Base-by-base conservation (phyloP, 2,113 vertebrate species). In the Melanerpes aurifrons region DNA sequence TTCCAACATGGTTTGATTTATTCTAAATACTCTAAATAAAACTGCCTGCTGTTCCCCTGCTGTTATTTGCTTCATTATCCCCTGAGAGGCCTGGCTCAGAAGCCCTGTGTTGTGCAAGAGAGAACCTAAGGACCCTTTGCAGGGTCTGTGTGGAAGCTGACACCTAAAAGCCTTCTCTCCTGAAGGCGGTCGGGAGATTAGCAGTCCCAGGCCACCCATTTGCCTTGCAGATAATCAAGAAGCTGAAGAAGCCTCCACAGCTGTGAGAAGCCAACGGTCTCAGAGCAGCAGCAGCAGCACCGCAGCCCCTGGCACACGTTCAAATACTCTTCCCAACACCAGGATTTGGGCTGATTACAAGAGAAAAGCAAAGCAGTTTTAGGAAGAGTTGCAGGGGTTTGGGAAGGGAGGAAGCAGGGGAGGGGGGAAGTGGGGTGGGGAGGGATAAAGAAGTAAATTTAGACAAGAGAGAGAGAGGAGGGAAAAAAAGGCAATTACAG, bases 401-500 rank as follows among this genome's bases (percentile, higher is more conserved):
- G 37, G 37, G 43, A 15, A 14, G 43, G 43, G 15, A 43, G 43
- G 43, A 14, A 24, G 21, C 21, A 22, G 48, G 18, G 20, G 48
- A 11, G 21, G 9, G 21, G 20, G 9, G 7, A 37, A 9, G 35
- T 7, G 35, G 35, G 35, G 35, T 37, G 21, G 48, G 48, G 48
- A 24, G 48, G 37, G 63, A 66, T 66, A 87, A 87, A 70, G 79
- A 81, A 94, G 91, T 78, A 95, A 94, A 95, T 96, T 94, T 92
- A 91, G 92, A 96, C 95, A 94, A 96, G 93, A 37, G 37, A 37
- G 37, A 37, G 37, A 37, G 37, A 37, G 37, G 37, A 35, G 50
- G 24, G 24, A 22, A 53, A 53, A 81, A 96, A 97, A 97, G 96
- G 95, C 94, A 97, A 96, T 97, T 97, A 96, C 73, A 71, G 91